Conservation (phyloP, 2,113 vertebrate species). For the Petrocephalus zakoni region DNA sequence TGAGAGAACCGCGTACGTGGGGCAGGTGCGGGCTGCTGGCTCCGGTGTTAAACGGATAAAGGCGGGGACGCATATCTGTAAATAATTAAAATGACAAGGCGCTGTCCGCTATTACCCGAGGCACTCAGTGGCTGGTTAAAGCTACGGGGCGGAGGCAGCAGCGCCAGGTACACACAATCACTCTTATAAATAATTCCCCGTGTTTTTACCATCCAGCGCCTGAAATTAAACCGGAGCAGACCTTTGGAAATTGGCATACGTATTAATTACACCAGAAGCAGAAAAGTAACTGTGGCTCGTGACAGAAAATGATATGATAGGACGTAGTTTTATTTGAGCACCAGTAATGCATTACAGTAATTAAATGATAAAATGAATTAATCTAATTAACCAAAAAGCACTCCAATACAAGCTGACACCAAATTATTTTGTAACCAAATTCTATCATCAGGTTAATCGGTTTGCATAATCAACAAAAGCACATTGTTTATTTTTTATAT, state of each 20-base stretch:
- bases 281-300: background rate
- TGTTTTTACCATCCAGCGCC: slow-evolving; percentile 22
- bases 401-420: background rate
- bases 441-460: background rate
- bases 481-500: background rate
- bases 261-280: background rate
- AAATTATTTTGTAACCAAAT: background rate
- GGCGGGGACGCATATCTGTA: slow-evolving; percentile 44
- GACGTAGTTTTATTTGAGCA: slow-evolving; percentile 4
- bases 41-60: slow-evolving; percentile 44
- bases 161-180: slow-evolving; percentile 40
- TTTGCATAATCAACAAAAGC: background rate
- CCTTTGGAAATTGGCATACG: background rate
- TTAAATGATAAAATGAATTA: background rate
- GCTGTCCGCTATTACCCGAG: slow-evolving; percentile 34
- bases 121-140: slow-evolving; percentile 52
- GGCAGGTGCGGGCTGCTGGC: slow-evolving; percentile 45
- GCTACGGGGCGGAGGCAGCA: slow-evolving; percentile 38
- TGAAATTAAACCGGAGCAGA: slow-evolving; percentile 14
- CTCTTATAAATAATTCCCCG: slow-evolving; percentile 57
- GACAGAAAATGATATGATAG: background rate
- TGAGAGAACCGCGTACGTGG: slow-evolving; percentile 33
- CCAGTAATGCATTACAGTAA: slow-evolving; percentile 5
- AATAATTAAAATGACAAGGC: slow-evolving; percentile 64
- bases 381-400: background rate